A percentile compares a stretch with the other conserved stretches of the same genome.
Conservation (phyloP, 35 echinoderm and acorn worm genomes). For the Apostichopus japonicus region DNA sequence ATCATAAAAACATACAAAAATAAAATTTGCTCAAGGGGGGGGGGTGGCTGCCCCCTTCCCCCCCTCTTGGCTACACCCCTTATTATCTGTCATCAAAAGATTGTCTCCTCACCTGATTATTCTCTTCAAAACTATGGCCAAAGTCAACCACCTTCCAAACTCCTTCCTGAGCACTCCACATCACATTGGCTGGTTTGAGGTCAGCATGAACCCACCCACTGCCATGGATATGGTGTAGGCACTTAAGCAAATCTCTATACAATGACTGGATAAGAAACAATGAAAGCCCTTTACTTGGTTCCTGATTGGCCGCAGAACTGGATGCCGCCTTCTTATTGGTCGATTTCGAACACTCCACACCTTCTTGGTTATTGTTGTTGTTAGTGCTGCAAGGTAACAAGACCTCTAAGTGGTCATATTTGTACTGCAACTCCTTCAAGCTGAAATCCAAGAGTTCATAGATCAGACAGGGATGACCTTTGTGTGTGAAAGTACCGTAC, state of each 20-base stretch:
- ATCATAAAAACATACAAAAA: no score
- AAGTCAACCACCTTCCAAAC: slow-evolving; percentile 93
- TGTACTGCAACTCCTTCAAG: slow-evolving; percentile 75
- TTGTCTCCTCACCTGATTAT: slow-evolving; percentile 63
- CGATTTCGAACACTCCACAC: slow-evolving; percentile 25
- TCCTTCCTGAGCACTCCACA: slow-evolving; percentile 91
- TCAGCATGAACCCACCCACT: slow-evolving; percentile 91
- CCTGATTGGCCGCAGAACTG: slow-evolving; percentile 57
- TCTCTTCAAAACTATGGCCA: slow-evolving; percentile 91
- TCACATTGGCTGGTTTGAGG: slow-evolving; percentile 92
- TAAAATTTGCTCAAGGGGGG: no score
- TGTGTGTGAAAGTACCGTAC: slow-evolving; percentile 82
- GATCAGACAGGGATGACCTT: slow-evolving; percentile 82
- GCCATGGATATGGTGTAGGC: slow-evolving; percentile 75
- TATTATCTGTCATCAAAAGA: no score
- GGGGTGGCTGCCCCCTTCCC: no score
- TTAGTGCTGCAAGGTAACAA: slow-evolving; percentile 57
- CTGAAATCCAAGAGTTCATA: slow-evolving; percentile 89
- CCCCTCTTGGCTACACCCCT: no score
- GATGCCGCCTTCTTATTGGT: slow-evolving; percentile 62
- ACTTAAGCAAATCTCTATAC: slow-evolving; percentile 71
- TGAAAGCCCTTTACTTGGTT: slow-evolving; percentile 77
- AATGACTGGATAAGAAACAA: slow-evolving; percentile 86
- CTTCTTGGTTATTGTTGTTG: slow-evolving; percentile 63
- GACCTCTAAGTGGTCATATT: slow-evolving; percentile 50